These are phyloP conservation scores for Scopus umbretta DNA, from an alignment of 2,113 vertebrate species.

Conservation along the genomic window DNA sequence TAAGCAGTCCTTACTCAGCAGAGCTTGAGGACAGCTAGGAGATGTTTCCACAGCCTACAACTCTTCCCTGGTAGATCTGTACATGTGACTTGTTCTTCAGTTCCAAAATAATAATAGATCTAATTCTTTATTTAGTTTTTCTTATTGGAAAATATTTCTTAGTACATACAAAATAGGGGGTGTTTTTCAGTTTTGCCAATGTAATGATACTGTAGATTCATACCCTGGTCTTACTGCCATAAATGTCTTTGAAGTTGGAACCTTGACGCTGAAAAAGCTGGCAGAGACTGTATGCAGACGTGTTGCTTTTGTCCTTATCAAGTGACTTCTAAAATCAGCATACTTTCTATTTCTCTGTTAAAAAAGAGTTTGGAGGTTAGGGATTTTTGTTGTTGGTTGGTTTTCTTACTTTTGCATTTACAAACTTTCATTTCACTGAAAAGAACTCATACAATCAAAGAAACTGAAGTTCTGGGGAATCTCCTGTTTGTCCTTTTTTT, in stretches of 20 bases:
- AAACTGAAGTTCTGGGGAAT: background rate
- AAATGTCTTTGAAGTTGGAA: background rate
- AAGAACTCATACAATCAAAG: background rate
- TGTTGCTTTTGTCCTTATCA: background rate
- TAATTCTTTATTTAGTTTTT: background rate
- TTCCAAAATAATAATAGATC: background rate
- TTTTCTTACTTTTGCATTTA: background rate
- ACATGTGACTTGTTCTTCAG: background rate
- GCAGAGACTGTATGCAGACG: background rate
- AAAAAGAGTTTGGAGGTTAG: background rate
- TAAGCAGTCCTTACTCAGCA: background rate
- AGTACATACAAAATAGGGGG: background rate
- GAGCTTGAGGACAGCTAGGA: background rate
- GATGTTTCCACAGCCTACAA: background rate
- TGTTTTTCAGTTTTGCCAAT: background rate
- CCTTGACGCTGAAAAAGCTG: background rate
- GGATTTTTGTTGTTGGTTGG: background rate
- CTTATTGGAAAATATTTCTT: background rate
- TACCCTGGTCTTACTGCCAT: background rate
- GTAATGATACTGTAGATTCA: background rate
- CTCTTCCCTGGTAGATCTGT: background rate
- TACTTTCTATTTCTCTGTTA: background rate
- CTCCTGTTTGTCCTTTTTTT: background rate
- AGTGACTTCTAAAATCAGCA: background rate
- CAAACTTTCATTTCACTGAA: background rate